Conservation (phyloP, 2,797 vertebrate genomes). For the Toxotes lorentzi region DNA sequence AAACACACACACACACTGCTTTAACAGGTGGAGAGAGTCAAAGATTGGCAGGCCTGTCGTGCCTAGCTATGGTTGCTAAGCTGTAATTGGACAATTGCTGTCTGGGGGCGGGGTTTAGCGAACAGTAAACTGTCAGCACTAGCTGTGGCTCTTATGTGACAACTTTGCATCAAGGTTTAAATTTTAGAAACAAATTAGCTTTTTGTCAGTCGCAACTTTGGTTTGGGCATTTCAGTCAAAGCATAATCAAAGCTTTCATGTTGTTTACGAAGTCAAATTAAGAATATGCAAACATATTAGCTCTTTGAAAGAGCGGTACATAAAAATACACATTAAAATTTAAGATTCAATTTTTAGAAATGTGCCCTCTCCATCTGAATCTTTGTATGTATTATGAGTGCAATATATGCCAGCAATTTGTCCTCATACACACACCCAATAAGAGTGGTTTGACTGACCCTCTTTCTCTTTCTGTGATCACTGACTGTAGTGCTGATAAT, state of each 20-base stretch:
- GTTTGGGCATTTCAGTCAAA: conserved; percentile 49
- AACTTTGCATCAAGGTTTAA: conserved; percentile 23
- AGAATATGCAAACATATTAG: not conserved
- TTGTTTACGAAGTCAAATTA: conserved; percentile 20
- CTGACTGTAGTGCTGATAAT: conserved; percentile 23
- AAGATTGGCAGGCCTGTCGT: not conserved
- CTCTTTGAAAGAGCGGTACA: conserved; percentile 20
- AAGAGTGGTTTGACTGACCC: conserved; percentile 22
- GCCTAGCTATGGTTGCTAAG: not conserved
- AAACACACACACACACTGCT: not conserved
- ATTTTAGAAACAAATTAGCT: conserved; percentile 7
- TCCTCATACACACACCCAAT: conserved; percentile 15
- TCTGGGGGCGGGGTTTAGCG: not conserved
- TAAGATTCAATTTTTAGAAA: conserved; percentile 19
- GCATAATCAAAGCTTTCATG: not conserved
- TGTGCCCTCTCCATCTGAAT: conserved; percentile 36
- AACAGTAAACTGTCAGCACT: not conserved
- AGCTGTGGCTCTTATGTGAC: not conserved
- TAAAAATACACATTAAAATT: not conserved
- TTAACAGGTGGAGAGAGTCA: not conserved
- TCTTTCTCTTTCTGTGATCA: not conserved
- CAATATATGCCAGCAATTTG: conserved; percentile 37
- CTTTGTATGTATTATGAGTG: conserved; percentile 61
- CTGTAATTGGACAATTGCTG: not conserved
- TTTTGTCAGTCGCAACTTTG: conserved; percentile 31